Conservation (phyloP, 92 coral and sea anemone species). For the Porites evermanni region DNA sequence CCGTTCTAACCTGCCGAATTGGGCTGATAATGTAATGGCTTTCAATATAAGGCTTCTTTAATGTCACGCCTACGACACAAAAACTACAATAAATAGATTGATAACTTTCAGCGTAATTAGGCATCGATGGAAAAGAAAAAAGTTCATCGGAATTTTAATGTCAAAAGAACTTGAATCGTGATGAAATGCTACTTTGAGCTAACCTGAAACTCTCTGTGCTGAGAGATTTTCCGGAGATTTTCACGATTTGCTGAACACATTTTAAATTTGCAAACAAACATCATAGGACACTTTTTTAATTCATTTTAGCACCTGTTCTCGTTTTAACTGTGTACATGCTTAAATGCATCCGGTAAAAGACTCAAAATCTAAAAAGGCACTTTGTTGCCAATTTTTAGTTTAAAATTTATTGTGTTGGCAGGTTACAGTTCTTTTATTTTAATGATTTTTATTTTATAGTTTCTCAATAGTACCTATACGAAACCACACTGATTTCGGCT, state of each 20-base stretch:
- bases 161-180: too few relatives aligned
- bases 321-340: background rate
- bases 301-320: slow-evolving; percentile 17
- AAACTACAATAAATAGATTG: background rate
- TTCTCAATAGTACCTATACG: too few relatives aligned
- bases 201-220: background rate
- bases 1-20: too few relatives aligned
- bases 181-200: background rate
- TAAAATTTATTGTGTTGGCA: background rate
- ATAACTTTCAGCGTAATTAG: background rate
- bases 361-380: slow-evolving; percentile 8
- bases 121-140: background rate
- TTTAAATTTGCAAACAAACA: slow-evolving; percentile 16
- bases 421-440: too few relatives aligned
- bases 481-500: too few relatives aligned
- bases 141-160: background rate
- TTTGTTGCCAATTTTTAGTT: background rate
- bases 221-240: slow-evolving; percentile 20
- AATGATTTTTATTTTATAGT: too few relatives aligned
- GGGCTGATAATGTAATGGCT: too few relatives aligned
- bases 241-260: background rate
- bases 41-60: background rate
- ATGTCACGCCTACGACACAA: background rate
- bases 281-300: background rate
- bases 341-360: slow-evolving; percentile 32